A percentile compares a stretch with the other conserved stretches of the same genome.
These are phyloP conservation scores for Lasioglossum villosulum DNA, from an alignment of 2,888 invertebrate species.

Conservation along the genomic window DNA sequence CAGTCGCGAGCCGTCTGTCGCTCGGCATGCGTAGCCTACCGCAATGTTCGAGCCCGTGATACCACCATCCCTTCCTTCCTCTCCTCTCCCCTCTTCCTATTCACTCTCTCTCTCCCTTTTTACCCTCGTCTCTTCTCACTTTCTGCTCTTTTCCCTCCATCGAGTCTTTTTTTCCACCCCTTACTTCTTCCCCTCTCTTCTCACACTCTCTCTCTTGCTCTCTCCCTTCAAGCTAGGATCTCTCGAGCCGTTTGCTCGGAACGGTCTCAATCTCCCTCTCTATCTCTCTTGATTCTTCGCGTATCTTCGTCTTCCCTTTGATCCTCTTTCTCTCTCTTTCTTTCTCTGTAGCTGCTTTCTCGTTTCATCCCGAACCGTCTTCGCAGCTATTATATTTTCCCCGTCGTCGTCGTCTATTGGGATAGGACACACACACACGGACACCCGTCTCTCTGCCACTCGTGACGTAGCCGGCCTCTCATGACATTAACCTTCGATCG, in stretches of 20 bases:
- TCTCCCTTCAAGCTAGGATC: background rate
- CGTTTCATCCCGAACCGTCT: slow-evolving; percentile 11
- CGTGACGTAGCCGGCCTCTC: slow-evolving; percentile 45
- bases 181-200: background rate
- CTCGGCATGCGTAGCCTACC: slow-evolving; percentile 77
- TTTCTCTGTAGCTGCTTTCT: background rate
- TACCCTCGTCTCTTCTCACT: slow-evolving; percentile 23
- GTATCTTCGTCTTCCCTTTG: slow-evolving; percentile 3
- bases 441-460: background rate
- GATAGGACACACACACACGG: slow-evolving; percentile 65
- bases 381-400: slow-evolving; percentile 72
- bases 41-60: slow-evolving; percentile 71
- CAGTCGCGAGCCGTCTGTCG: slow-evolving; percentile 51
- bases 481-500: slow-evolving; percentile 71
- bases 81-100: background rate
- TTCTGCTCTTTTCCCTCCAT: background rate
- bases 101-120: slow-evolving; percentile 11
- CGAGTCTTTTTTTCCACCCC: background rate
- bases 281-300: background rate
- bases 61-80: slow-evolving; percentile 13
- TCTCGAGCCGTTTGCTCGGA: background rate
- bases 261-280: slow-evolving; percentile 2
- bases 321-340: background rate
- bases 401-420: slow-evolving; percentile 65
- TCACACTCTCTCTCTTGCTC: too few relatives aligned